Evolutionary conservation across 2,113 vertebrate species (phyloP), one percentile per base, ranked within the genome.

Genomic region (Eonycteris spelaea): DNA sequence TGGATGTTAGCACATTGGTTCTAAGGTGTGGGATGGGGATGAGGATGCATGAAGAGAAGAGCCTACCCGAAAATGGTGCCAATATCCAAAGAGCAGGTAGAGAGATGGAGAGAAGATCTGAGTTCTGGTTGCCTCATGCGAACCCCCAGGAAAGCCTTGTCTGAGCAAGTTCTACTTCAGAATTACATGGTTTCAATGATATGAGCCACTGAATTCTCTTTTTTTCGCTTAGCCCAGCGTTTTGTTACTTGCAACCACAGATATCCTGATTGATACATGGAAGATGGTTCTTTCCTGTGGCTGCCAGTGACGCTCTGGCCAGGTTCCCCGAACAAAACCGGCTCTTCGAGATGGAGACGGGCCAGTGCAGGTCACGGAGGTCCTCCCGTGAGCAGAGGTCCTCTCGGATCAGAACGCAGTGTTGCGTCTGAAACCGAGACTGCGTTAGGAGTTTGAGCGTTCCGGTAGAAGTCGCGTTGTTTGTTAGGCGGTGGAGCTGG

Each of bases 231-330:
- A 59, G 19, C 4, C 38, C 33, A 21, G 28, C 74, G 38, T 89
- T 95, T 83, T 93, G n/a, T 74, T 79, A 70, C 73, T 79, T 59
- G 13, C 11, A 84, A 22, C 26, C 84, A 79, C 89, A 94, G n/a
- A 77, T 93, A 67, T 22, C 38, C 83, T 53, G 21, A 71, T 55
- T 55, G 45, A 24, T 28, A 55, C 4, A 28, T 71, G 55, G 38
- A 48, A 90, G 48, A 78, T 61, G 30, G n/a, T 9, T 90, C 74
- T 87, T 78, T 95, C 30, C 73, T 55, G 14, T 2, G 19, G 51
- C 40, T 87, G 3, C 45, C 59, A n/a, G 2, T 40, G 77, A 84
- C 30, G 15, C 16, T 59, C 67, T 85, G 68, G 30, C 45, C 5
- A 24, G 43, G 30, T 38, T 79, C 85, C 63, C 59, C 45, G 51